Evolutionary conservation across 1,140 invertebrate species (phyloP).

Genomic region (Rhyacophila brunnea): DNA sequence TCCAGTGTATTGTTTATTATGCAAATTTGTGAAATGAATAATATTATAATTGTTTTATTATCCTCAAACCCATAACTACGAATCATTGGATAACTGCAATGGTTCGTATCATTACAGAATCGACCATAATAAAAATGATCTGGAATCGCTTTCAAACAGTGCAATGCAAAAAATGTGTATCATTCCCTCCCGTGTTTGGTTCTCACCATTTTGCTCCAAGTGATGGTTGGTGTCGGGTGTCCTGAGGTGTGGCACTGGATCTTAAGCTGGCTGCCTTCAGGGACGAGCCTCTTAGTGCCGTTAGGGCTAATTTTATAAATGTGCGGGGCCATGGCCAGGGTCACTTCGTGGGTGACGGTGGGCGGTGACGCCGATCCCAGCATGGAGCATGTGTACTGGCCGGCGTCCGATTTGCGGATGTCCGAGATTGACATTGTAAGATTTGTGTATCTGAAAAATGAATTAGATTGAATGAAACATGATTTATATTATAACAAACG

Average conservation of each 20-base stretch:
- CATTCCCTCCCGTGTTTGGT: no score
- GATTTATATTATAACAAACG: background rate
- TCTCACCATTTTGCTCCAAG: constrained; percentile 24
- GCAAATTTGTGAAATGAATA: no score
- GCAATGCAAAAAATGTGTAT: no score
- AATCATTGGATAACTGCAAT: no score
- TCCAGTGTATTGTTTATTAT: no score
- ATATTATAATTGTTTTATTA: no score
- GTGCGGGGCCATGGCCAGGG: background rate
- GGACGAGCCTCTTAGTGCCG: constrained; percentile 4
- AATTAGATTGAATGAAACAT: background rate
- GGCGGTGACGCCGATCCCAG: background rate
- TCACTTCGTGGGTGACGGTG: background rate
- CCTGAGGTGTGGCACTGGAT: constrained; percentile 20
- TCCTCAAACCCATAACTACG: no score
- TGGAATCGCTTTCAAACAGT: no score
- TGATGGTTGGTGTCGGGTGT: constrained; percentile 17
- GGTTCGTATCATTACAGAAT: no score
- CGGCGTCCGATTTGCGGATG: background rate
- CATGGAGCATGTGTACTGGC: constrained; percentile 14
- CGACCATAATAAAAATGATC: no score
- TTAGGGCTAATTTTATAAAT: constrained; percentile 16
- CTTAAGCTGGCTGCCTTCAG: constrained; percentile 5
- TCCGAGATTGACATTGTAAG: constrained; percentile 8
- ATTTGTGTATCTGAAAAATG: constrained; percentile 12